Base-by-base conservation (phyloP, 2,113 vertebrate species). In the Stigmatopora argus region DNA sequence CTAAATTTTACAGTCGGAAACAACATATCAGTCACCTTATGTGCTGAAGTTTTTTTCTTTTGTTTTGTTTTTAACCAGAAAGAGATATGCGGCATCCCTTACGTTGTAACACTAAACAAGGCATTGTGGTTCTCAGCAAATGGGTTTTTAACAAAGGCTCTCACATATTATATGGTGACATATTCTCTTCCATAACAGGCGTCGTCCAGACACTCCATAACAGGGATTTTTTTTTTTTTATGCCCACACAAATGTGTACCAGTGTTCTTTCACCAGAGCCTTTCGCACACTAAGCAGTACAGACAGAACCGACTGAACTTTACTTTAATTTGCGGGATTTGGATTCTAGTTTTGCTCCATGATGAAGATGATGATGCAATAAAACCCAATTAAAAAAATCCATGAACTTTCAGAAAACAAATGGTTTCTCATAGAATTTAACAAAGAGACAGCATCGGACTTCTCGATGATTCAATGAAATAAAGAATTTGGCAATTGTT, bases 1-100 rank as follows among this genome's bases (percentile, higher is more conserved):
- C 77, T 74, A 19, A 82, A 77, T 70, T 76, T 77, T 80, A 75
- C 78, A 82, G 76, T 83, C 74, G 82, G 84, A 88, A 89, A 88
- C 86, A 89, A 88, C 88, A 88, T 57, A 84, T 87, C 83, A 85
- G 77, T 86, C 85, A 86, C 72, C 70, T 77, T 74, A 26, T 15
- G 59, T 26, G 12, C 14, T 3, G 41, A 61, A 62, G 3, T 19
- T 83, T 83, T 79, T 41, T 41, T 38, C 4, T 41, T 41, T 41
- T 8, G 1, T 41, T 41, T 8, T 41, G 9, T 41, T 41, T 41
- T 41, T 78, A 77, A 81, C 58, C 67, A 70, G 72, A 12, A 65
- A 52, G 35, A 66, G 69, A 35, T 60, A 67, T 34, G 48, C 66
- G 31, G 68, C 66, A 64, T 60, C 45, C 57, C 55, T 44, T 41